A percentile compares a stretch with the other conserved stretches of the same genome.
These are phyloP conservation scores for Allophyes oxyacanthae DNA, from an alignment of 2,888 invertebrate species.

Conservation along the genomic window DNA sequence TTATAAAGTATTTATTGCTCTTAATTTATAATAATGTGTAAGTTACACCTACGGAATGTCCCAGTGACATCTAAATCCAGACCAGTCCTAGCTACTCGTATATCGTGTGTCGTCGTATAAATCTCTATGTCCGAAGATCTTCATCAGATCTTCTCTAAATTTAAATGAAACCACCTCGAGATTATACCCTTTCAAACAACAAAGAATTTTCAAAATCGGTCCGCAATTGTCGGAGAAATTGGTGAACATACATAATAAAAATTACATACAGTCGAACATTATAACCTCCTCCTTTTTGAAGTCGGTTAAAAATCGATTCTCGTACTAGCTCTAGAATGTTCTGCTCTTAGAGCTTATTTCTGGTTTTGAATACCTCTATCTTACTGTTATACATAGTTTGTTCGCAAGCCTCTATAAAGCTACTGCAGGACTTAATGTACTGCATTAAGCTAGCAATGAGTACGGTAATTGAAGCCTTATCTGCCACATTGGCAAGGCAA, in stretches of 20 bases:
- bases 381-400: background rate
- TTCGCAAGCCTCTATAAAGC: constrained; percentile 1
- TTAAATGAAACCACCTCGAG: too few relatives aligned
- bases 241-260: too few relatives aligned
- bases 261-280: too few relatives aligned
- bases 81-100: background rate
- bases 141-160: too few relatives aligned
- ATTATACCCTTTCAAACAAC: too few relatives aligned
- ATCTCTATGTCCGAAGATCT: too few relatives aligned
- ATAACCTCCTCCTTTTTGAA: too few relatives aligned
- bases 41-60: constrained; percentile 7
- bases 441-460: constrained; percentile 30
- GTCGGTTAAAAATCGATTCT: constrained; percentile 1
- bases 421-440: constrained; percentile 30
- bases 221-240: too few relatives aligned
- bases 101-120: too few relatives aligned
- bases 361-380: background rate
- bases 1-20: constrained; percentile 7
- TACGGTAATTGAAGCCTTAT: constrained; percentile 33
- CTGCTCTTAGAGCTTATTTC: background rate
- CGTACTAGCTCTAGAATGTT: background rate
- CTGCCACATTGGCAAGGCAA: constrained; percentile 19
- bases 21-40: background rate
- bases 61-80: constrained; percentile 12
- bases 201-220: too few relatives aligned